Percentiles rank a stretch among this genome's conserved stretches.
Conservation (phyloP, 2,888 invertebrate genomes). For the Ormyrus thymus region DNA sequence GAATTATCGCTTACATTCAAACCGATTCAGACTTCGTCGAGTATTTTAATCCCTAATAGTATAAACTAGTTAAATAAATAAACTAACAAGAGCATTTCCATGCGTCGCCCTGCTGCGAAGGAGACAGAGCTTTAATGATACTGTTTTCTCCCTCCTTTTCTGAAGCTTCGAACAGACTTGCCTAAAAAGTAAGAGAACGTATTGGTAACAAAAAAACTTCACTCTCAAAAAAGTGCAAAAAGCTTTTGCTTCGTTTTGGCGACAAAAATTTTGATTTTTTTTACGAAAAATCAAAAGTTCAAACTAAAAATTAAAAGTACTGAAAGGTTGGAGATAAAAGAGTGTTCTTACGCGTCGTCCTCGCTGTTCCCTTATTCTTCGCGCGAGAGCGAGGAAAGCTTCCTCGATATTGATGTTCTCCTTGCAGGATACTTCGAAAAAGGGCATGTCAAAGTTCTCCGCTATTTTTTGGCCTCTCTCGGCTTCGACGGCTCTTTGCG, state of each 20-base stretch:
- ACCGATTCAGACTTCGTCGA: slow-evolving; percentile 25
- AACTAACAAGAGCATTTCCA: slow-evolving; percentile 65
- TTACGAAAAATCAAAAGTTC: too few relatives aligned
- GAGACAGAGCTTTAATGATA: slow-evolving; percentile 67
- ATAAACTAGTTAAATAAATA: slow-evolving; percentile 3
- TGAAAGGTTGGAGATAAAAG: too few relatives aligned
- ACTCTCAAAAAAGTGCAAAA: background rate
- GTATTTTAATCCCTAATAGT: slow-evolving; percentile 22
- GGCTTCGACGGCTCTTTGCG: slow-evolving; percentile 85
- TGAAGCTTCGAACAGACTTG: slow-evolving; percentile 69
- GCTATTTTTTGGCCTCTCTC: slow-evolving; percentile 91
- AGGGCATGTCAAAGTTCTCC: slow-evolving; percentile 91
- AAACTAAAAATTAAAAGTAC: too few relatives aligned
- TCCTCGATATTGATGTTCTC: slow-evolving; percentile 90
- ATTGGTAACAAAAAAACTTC: background rate
- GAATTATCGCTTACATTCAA: slow-evolving; percentile 22
- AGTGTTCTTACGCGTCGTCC: slow-evolving; percentile 80
- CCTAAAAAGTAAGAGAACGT: slow-evolving; percentile 59
- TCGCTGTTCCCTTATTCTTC: slow-evolving; percentile 88
- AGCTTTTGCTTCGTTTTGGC: background rate
- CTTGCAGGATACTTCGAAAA: slow-evolving; percentile 92
- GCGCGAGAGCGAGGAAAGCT: slow-evolving; percentile 86
- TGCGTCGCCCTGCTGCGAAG: slow-evolving; percentile 68
- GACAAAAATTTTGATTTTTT: too few relatives aligned
- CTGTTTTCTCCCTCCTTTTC: slow-evolving; percentile 68